These are phyloP conservation scores for Pseudococcus viburni DNA, from an alignment of 2,888 invertebrate species.

Conservation along the genomic window DNA sequence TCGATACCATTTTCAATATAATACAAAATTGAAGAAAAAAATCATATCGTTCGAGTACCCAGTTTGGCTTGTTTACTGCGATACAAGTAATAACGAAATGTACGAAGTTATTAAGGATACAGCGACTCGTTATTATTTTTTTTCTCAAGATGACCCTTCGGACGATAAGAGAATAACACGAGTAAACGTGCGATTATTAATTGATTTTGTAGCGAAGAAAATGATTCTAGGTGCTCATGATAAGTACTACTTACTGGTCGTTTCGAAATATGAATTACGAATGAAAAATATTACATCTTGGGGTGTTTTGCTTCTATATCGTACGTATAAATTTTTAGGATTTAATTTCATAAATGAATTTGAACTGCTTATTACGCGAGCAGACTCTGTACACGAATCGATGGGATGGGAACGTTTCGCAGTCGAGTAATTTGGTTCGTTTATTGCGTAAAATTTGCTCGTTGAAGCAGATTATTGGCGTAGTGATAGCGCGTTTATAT, in stretches of 20 bases:
- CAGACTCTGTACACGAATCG: not conserved
- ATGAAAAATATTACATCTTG: not conserved
- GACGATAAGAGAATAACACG: not conserved
- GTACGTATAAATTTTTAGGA: not conserved
- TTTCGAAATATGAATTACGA: not conserved
- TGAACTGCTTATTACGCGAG: not conserved
- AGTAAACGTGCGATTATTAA: constrained; percentile 6
- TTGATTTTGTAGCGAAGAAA: not conserved
- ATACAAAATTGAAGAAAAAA: not conserved
- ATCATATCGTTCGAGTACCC: not conserved
- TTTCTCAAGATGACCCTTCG: not conserved
- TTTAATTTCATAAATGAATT: constrained; percentile 22
- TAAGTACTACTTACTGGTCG: not conserved
- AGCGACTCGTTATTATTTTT: not conserved
- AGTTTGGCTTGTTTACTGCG: not conserved
- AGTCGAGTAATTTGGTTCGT: not conserved
- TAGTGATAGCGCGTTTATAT: constrained; percentile 6
- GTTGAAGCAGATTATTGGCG: not conserved
- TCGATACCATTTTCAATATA: not conserved
- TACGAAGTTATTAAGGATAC: not conserved
- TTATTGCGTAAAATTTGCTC: constrained; percentile 12
- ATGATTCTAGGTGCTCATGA: not conserved
- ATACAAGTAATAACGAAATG: not conserved
- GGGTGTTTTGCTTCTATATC: not conserved
- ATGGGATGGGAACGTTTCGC: not conserved